Percentiles rank a stretch among this genome's conserved stretches.
These are phyloP conservation scores for Cheilosia urbana DNA, from an alignment of 2,888 invertebrate species.

Conservation along the genomic window DNA sequence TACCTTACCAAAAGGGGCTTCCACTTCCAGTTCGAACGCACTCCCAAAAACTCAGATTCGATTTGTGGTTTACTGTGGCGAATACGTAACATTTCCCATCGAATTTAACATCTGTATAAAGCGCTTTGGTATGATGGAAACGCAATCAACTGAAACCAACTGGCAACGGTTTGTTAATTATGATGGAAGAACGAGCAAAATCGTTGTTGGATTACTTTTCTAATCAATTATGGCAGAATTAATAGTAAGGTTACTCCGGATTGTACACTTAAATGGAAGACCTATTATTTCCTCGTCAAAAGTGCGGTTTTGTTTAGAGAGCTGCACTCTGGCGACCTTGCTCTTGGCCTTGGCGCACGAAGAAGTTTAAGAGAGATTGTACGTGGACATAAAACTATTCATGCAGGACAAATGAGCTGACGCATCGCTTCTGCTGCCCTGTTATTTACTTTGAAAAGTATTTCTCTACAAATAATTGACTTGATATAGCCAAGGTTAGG, in stretches of 20 bases:
- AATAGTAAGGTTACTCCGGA: constrained; percentile 60
- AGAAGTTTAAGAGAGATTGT: constrained; percentile 59
- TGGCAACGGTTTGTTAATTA: constrained; percentile 72
- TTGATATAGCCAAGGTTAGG: constrained; percentile 40
- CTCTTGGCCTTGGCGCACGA: constrained; percentile 59
- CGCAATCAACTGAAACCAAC: constrained; percentile 70
- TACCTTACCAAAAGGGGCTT: constrained; percentile 41
- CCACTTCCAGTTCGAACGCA: constrained; percentile 9
- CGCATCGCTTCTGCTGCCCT: constrained; percentile 1
- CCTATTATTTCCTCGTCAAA: constrained; percentile 62
- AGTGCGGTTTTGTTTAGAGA: constrained; percentile 59
- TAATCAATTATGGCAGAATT: constrained; percentile 68
- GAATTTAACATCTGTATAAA: constrained; percentile 16
- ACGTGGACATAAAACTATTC: constrained; percentile 70
- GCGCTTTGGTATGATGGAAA: constrained; percentile 38
- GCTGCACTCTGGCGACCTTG: constrained; percentile 59
- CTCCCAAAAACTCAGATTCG: constrained; percentile 17
- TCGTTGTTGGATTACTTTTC: constrained; percentile 19
- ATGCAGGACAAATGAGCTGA: constrained; percentile 68
- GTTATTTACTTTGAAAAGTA: constrained; percentile 35
- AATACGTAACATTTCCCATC: constrained; percentile 50
- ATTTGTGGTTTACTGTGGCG: constrained; percentile 48
- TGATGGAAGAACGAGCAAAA: constrained; percentile 36
- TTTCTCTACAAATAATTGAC: constrained; percentile 31
- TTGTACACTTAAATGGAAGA: constrained; percentile 62